Conservation (phyloP, 2,113 vertebrate species). For the Alectura lathami region DNA sequence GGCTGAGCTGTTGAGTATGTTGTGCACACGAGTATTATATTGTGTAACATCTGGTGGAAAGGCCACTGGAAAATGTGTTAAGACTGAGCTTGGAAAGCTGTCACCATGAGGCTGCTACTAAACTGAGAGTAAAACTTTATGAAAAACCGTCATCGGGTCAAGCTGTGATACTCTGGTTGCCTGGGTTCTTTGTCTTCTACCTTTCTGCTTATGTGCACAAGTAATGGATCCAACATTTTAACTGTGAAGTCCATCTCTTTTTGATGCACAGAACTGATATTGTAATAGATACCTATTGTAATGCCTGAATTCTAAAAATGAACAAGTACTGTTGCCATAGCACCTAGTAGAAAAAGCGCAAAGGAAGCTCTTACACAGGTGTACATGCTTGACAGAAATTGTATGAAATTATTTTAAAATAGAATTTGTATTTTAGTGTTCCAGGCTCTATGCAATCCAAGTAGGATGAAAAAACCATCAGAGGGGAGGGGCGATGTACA, state of each 20-base stretch:
- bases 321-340: neutral
- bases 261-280: neutral
- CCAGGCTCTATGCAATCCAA: neutral
- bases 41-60: neutral
- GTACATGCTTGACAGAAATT: neutral
- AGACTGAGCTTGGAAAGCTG: neutral
- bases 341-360: neutral
- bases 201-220: neutral
- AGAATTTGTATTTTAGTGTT: neutral
- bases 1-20: neutral
- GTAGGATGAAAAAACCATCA: neutral
- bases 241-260: neutral
- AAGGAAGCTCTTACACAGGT: neutral
- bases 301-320: neutral
- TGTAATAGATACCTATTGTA: rapidly evolving
- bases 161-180: neutral
- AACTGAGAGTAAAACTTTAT: neutral
- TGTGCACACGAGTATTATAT: neutral
- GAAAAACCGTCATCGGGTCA: neutral
- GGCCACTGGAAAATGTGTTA: neutral
- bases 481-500: rapidly evolving
- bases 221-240: neutral
- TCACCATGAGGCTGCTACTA: neutral
- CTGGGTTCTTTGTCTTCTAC: neutral
- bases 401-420: neutral